Base-by-base conservation (phyloP, 2,888 invertebrate genomes). In the Rugalucina vietnamica region DNA sequence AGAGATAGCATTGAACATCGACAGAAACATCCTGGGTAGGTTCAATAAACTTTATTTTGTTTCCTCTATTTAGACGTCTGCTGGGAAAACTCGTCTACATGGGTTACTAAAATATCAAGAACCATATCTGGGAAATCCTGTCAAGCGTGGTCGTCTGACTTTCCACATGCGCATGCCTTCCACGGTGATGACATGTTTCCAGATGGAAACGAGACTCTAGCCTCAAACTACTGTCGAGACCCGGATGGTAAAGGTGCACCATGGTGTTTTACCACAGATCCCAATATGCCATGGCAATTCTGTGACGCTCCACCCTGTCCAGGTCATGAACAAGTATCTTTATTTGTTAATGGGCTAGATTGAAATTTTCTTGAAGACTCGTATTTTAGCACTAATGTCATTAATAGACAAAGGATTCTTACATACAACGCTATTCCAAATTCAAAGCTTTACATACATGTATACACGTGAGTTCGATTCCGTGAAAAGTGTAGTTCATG, bases 241-340 rank as follows among this genome's bases (percentile, higher is more conserved):
- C 73, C 73, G 32, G 49, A 49, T 37, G 39, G 43, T 2, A 50
- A 43, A 29, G 50, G 73, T 21, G 73, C 43, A 24, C 49, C 49
- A 21, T 73, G 73, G 73, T 73, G 73, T 50, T 73, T n/a, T 24
- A 73, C 73, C 1, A 73, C 49, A 3, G 73, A 39, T 18, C 4
- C 14, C 3, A 29, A 49, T 32, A 32, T 49, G 1, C 39, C 27
- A 50, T 49, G 43, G 73, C 49, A 73, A 14, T 73, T 73, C 29
- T 73, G 73, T 49, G 73, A 70, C 21, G 36, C 24, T 36, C 70
- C 70, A 5, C 70, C 36, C 21, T 70, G 70, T 27, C 29, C 60
- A 60, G 60, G 60, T 60, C n/a, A n/a, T n/a, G n/a, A n/a, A n/a
- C n/a, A n/a, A n/a, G n/a, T n/a, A n/a, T n/a, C n/a, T n/a, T n/a